Percentiles rank a stretch among this genome's conserved stretches.
These are phyloP conservation scores for Okamejei kenojei DNA, from an alignment of 2,797 vertebrate species.

Conservation along the genomic window DNA sequence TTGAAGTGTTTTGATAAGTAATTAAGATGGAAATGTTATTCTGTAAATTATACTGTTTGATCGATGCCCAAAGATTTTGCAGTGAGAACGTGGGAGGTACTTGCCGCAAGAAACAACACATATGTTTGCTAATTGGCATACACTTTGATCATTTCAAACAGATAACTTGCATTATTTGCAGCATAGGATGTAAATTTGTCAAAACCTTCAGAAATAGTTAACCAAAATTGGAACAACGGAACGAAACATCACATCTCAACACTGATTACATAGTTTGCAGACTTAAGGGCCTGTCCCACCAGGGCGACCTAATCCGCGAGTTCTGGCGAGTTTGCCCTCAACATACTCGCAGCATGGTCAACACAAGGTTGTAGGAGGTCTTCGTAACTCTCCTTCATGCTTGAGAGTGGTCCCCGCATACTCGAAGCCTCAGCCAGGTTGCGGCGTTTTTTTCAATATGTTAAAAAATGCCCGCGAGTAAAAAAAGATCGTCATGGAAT, in stretches of 20 bases:
- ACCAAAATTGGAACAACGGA: not conserved
- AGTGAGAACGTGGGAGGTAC: not conserved
- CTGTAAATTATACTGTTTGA: not conserved
- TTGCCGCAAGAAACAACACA: not conserved
- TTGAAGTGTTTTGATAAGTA: not conserved
- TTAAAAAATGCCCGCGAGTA: too few species aligned
- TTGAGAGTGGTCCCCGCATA: too few species aligned
- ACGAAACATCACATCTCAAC: not conserved
- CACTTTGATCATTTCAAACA: constrained; percentile 1
- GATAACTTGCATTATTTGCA: not conserved
- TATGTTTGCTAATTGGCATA: not conserved
- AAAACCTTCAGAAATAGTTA: not conserved
- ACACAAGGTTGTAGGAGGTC: too few species aligned
- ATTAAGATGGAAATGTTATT: not conserved
- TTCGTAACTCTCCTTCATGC: too few species aligned
- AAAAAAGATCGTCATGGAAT: too few species aligned
- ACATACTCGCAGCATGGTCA: too few species aligned
- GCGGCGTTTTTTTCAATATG: too few species aligned
- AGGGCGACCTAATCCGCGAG: too few species aligned
- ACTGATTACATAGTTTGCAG: not conserved
- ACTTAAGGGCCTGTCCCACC: not conserved
- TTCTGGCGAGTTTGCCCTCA: too few species aligned
- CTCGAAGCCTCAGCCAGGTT: too few species aligned
- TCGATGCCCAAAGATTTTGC: not conserved
- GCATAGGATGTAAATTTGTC: constrained; percentile 3